phyloP scores from a whole-genome alignment of 1,140 invertebrate species.

The Drosophila eugracilis region DNA sequence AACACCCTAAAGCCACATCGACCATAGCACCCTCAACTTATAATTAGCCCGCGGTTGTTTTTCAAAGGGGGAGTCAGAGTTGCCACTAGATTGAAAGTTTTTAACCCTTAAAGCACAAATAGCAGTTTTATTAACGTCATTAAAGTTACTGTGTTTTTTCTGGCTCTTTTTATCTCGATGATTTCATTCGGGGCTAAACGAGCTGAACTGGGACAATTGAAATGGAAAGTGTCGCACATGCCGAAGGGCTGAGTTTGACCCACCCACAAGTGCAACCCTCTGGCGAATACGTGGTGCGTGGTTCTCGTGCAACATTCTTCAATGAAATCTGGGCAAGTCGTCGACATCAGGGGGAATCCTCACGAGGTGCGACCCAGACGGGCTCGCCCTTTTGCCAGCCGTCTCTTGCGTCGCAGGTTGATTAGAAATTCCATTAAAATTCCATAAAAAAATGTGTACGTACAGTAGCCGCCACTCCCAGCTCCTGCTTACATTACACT shows the following conservation, averaged over 20 bases:
- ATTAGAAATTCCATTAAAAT: constrained; percentile 82
- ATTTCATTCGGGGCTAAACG: constrained; percentile 43
- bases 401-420: constrained; percentile 59
- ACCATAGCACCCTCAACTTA: constrained; percentile 60
- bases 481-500: constrained; percentile 25
- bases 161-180: constrained; percentile 51
- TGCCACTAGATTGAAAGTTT: constrained; percentile 38
- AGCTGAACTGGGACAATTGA: constrained; percentile 64
- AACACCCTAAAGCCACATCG: constrained; percentile 25
- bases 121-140: constrained; percentile 53
- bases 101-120: constrained; percentile 63
- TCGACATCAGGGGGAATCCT: constrained; percentile 12
- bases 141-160: constrained; percentile 37
- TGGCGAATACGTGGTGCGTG: constrained; percentile 15
- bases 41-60: constrained; percentile 56
- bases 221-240: constrained; percentile 66
- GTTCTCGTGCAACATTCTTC: constrained; percentile 65
- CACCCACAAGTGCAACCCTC: constrained; percentile 62
- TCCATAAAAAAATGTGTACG: constrained; percentile 69
- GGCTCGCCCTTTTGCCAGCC: constrained; percentile 46
- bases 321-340: constrained; percentile 67
- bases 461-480: constrained; percentile 48
- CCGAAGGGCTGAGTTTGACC: constrained; percentile 24
- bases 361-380: constrained; percentile 42
- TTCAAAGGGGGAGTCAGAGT: background rate